Conservation (phyloP, 2,888 invertebrate genomes). For the Rhagonycha fulva region DNA sequence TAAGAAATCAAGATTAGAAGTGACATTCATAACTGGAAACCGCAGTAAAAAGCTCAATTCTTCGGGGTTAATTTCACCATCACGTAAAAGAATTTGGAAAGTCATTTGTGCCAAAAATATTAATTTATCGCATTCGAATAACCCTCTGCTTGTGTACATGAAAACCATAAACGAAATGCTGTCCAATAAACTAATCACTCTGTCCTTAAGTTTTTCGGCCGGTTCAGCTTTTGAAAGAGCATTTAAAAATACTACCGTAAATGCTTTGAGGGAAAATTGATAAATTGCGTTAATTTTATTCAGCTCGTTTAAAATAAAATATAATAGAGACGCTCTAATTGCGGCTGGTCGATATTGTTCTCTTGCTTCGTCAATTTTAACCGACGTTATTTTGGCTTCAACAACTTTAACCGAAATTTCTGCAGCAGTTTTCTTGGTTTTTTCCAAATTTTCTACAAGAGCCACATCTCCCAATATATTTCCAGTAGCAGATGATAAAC, state of each 20-base stretch:
- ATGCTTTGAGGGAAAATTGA: conserved; percentile 93
- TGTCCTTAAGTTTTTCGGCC: conserved; percentile 70
- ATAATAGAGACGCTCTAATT: conserved; percentile 83
- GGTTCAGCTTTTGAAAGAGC: conserved; percentile 73
- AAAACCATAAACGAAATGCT: conserved; percentile 86
- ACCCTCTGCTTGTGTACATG: conserved; percentile 85
- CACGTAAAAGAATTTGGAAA: conserved; percentile 63
- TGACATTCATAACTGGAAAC: conserved; percentile 76
- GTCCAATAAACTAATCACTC: conserved; percentile 82
- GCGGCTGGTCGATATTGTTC: conserved; percentile 88
- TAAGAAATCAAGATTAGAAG: conserved; percentile 83
- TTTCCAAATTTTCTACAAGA: conserved; percentile 89
- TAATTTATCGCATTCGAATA: conserved; percentile 90
- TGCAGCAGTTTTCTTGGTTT: conserved; percentile 88
- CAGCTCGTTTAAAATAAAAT: conserved; percentile 91
- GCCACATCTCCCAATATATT: conserved; percentile 90
- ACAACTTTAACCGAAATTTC: conserved; percentile 87
- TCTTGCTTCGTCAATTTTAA: conserved; percentile 88
- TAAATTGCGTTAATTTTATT: conserved; percentile 93
- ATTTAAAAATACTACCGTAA: conserved; percentile 87
- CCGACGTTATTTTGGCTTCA: conserved; percentile 87
- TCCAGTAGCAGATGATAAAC: conserved; percentile 88
- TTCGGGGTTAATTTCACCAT: conserved; percentile 69
- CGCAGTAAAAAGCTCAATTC: conserved; percentile 89
- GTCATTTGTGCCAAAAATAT: conserved; percentile 88